Percentiles rank a stretch among this genome's conserved stretches.
Evolutionary conservation across 2,113 vertebrate genomes (phyloP).

Genomic region (Phasianus colchicus): DNA sequence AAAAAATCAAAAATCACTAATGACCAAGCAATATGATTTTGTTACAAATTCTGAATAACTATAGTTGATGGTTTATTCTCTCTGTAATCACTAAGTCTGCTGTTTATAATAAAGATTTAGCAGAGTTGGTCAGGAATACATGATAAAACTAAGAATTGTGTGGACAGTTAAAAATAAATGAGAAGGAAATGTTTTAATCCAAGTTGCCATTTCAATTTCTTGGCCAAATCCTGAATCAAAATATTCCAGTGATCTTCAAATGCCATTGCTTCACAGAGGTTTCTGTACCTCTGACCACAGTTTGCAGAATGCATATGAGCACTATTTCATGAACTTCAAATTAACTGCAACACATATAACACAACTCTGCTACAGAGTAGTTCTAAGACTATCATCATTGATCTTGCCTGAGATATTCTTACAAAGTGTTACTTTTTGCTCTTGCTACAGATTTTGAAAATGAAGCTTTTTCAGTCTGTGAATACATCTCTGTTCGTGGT

Average conservation of each 20-base stretch:
- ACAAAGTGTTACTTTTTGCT: background rate
- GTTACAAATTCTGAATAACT: background rate
- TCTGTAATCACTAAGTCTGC: background rate
- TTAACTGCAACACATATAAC: background rate
- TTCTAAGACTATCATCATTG: background rate
- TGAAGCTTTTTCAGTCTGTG: background rate
- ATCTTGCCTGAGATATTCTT: background rate
- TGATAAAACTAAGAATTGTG: background rate
- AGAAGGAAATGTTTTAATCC: background rate
- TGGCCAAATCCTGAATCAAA: background rate
- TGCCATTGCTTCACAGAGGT: background rate
- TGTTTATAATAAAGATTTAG: background rate
- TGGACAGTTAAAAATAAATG: background rate
- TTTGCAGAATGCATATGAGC: background rate
- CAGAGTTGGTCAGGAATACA: background rate
- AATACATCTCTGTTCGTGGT: background rate
- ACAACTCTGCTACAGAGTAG: background rate
- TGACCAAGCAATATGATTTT: background rate
- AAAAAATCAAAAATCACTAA: background rate
- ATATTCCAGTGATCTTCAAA: background rate
- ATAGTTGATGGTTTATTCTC: background rate
- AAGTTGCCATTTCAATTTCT: background rate
- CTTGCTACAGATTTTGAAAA: conserved; percentile 4
- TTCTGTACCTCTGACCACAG: background rate
- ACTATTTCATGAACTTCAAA: background rate